phyloP scores from a whole-genome alignment of 1,140 invertebrate genomes.

The Nephotettix cincticeps region DNA sequence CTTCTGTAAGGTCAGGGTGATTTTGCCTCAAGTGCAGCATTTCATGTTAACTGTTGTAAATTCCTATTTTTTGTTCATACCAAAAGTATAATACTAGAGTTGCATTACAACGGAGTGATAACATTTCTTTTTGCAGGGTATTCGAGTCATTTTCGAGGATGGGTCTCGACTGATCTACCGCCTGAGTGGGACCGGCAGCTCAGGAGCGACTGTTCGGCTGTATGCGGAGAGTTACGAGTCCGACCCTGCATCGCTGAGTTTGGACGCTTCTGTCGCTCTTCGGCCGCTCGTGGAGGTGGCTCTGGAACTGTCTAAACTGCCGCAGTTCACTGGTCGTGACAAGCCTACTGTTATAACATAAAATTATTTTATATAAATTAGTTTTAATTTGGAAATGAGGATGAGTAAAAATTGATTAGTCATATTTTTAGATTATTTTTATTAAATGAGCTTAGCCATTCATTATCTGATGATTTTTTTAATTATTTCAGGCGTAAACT shows the following conservation, averaged over 20 bases:
- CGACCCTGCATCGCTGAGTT: conserved; percentile 59
- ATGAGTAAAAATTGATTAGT: background rate
- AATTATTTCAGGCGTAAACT: background rate
- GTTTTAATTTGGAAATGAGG: background rate
- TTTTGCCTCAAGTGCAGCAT: too few species aligned
- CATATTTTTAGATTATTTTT: background rate
- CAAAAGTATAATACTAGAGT: too few species aligned
- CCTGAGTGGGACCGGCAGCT: conserved; percentile 96
- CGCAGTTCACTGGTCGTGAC: conserved; percentile 81
- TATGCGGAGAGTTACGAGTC: conserved; percentile 91
- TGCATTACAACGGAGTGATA: too few species aligned
- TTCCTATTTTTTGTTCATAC: too few species aligned
- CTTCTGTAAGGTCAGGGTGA: too few species aligned
- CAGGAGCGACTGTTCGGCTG: conserved; percentile 92
- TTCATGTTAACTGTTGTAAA: too few species aligned
- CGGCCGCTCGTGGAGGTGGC: conserved; percentile 87
- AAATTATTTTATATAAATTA: conserved; percentile 42
- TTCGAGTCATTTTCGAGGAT: conserved; percentile 91
- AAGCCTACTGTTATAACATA: conserved; percentile 97
- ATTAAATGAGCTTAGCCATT: background rate
- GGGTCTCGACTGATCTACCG: conserved; percentile 91
- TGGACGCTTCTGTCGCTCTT: conserved; percentile 79
- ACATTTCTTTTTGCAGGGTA: conserved; percentile 83
- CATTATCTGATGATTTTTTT: background rate
- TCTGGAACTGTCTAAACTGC: conserved; percentile 79